phyloP scores from a whole-genome alignment of 1,140 invertebrate genomes.

The Spodoptera litura region DNA sequence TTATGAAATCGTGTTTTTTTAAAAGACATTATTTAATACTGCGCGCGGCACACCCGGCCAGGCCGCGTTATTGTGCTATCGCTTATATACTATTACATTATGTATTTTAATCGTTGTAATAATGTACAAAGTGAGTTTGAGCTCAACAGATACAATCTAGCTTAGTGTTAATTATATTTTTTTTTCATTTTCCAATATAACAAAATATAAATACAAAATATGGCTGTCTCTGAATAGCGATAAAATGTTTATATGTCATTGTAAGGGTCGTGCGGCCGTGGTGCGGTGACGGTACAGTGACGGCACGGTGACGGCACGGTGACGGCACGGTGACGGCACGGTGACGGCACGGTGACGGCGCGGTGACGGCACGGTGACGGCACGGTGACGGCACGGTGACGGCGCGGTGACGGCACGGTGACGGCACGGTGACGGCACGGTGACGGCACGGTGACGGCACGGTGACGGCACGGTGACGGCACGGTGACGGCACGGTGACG shows the following conservation, averaged over 20 bases:
- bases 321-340: neutral
- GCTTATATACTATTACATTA: constrained; percentile 72
- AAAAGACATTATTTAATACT: constrained; percentile 66
- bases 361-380: constrained; percentile 3
- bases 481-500: neutral
- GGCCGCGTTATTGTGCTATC: constrained; percentile 70
- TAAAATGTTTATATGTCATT: constrained; percentile 59
- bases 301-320: neutral
- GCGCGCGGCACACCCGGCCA: constrained; percentile 51
- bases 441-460: too few species aligned
- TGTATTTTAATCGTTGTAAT: constrained; percentile 78
- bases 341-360: constrained; percentile 46
- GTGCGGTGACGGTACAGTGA: constrained; percentile 1
- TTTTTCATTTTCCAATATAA: constrained; percentile 62
- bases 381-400: constrained; percentile 54
- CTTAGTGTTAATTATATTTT: constrained; percentile 73
- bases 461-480: neutral
- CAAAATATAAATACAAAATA: constrained; percentile 72
- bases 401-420: constrained; percentile 51
- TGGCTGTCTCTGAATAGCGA: constrained; percentile 63
- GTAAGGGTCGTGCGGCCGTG: constrained; percentile 49
- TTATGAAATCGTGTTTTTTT: constrained; percentile 57
- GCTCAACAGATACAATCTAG: constrained; percentile 81
- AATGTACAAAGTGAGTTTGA: constrained; percentile 83
- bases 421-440: constrained; percentile 51